A percentile compares a stretch with the other conserved stretches of the same genome.
phyloP scores from a whole-genome alignment of 2,888 invertebrate genomes.

The Tinea trinotella region DNA sequence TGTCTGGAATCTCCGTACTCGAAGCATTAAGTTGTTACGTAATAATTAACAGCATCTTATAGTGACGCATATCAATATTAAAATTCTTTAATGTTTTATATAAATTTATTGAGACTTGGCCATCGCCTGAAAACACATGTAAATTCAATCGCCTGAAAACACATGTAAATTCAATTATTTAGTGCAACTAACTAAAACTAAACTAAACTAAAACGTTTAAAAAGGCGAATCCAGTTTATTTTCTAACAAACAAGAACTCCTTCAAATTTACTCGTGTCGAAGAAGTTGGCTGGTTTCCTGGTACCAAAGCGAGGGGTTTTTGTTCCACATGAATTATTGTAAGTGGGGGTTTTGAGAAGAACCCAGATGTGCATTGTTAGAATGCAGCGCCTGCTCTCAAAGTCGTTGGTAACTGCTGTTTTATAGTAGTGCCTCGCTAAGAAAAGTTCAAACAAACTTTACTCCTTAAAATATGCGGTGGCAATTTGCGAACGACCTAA shows the following conservation, averaged over 20 bases:
- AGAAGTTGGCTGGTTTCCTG: slow-evolving; percentile 7
- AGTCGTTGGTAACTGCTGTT: neutral
- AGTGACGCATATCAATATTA: too few relatives aligned
- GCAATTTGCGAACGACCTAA: neutral
- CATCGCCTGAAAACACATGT: too few relatives aligned
- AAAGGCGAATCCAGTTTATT: too few relatives aligned
- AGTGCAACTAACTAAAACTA: too few relatives aligned
- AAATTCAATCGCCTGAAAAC: too few relatives aligned
- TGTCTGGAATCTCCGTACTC: too few relatives aligned
- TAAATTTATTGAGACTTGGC: too few relatives aligned
- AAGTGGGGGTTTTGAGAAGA: neutral
- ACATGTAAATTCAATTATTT: too few relatives aligned
- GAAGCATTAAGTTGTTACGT: too few relatives aligned
- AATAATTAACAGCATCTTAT: too few relatives aligned
- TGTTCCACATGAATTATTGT: neutral
- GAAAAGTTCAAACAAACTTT: neutral
- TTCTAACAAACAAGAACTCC: neutral
- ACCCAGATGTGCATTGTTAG: slow-evolving; percentile 10
- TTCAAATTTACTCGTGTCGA: neutral
- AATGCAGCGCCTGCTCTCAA: neutral
- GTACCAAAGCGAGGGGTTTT: neutral
- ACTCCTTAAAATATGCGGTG: neutral
- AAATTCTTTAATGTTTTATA: too few relatives aligned
- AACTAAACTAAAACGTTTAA: too few relatives aligned
- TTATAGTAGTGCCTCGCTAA: neutral